phyloP scores from a whole-genome alignment of 2,797 vertebrate species.

The Scleropages formosus region DNA sequence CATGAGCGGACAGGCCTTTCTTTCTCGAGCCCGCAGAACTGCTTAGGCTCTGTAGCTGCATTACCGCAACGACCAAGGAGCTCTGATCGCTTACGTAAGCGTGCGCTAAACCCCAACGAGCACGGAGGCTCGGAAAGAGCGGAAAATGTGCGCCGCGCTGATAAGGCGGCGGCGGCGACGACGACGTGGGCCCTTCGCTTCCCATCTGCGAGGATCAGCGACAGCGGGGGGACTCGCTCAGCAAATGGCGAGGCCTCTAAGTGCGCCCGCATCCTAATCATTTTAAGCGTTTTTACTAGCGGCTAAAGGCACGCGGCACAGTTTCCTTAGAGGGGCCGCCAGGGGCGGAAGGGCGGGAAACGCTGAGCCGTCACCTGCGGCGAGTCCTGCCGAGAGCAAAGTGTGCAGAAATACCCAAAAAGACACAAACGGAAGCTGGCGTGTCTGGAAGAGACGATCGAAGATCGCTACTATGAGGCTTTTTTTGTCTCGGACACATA shows the following conservation, averaged over 20 bases:
- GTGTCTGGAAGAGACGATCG: too few species aligned
- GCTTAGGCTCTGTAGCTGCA: too few species aligned
- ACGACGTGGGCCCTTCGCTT: not conserved
- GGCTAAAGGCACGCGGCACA: not conserved
- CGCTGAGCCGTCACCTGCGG: too few species aligned
- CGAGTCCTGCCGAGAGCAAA: too few species aligned
- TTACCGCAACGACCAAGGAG: not conserved
- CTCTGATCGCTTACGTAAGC: constrained; percentile 15
- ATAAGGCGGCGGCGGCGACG: not conserved
- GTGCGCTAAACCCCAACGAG: constrained; percentile 15
- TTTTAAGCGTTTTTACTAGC: constrained; percentile 3
- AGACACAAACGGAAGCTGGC: too few species aligned
- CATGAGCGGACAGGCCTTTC: not conserved
- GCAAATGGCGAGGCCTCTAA: constrained; percentile 8
- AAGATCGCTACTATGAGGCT: too few species aligned
- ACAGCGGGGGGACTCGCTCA: constrained; percentile 5
- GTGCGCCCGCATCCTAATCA: not conserved
- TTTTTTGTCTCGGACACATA: too few species aligned
- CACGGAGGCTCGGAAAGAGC: not conserved
- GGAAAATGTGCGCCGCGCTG: constrained; percentile 6
- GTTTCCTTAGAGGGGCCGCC: not conserved
- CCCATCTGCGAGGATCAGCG: constrained; percentile 12
- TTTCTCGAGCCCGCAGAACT: not conserved
- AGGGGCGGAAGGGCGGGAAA: not conserved
- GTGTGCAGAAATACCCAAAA: too few species aligned